Percentiles rank a stretch among this genome's conserved stretches.
Conservation (phyloP, 1,140 invertebrate genomes). For the Microplitis mediator region DNA sequence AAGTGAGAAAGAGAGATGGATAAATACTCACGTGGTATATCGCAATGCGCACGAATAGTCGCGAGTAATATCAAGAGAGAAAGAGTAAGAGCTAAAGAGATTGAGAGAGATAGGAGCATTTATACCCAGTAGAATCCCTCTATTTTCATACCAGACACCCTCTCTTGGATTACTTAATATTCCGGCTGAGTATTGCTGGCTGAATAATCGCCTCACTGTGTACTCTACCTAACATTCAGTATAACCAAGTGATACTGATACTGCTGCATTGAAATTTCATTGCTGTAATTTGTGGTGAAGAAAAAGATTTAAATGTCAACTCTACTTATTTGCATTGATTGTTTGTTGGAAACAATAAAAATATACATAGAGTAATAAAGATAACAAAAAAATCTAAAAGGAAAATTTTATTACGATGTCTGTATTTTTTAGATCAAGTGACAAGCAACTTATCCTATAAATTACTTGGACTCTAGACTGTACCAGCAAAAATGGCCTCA, state of each 20-base stretch:
- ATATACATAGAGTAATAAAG: too few species aligned
- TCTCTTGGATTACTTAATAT: constrained; percentile 45
- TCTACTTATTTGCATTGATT: too few species aligned
- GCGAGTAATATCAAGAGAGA: background rate
- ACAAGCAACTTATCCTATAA: constrained; percentile 7
- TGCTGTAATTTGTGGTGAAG: background rate
- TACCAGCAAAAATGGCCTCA: background rate
- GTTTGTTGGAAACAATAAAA: too few species aligned
- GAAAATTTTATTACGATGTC: too few species aligned
- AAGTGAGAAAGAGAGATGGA: background rate
- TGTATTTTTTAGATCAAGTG: background rate
- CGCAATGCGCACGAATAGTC: background rate
- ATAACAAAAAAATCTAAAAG: too few species aligned
- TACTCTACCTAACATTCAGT: background rate
- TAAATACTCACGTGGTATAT: background rate
- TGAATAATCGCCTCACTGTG: constrained; percentile 34
- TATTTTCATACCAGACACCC: constrained; percentile 46
- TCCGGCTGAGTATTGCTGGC: constrained; percentile 37
- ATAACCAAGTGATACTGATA: background rate
- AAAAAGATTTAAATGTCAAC: too few species aligned
- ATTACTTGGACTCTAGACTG: background rate
- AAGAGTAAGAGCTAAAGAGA: background rate
- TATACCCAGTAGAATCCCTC: constrained; percentile 25
- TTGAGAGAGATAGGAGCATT: background rate
- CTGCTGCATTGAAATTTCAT: constrained; percentile 23